Conservation (phyloP, 1,140 invertebrate species). For the Scaptomyza pallida region DNA sequence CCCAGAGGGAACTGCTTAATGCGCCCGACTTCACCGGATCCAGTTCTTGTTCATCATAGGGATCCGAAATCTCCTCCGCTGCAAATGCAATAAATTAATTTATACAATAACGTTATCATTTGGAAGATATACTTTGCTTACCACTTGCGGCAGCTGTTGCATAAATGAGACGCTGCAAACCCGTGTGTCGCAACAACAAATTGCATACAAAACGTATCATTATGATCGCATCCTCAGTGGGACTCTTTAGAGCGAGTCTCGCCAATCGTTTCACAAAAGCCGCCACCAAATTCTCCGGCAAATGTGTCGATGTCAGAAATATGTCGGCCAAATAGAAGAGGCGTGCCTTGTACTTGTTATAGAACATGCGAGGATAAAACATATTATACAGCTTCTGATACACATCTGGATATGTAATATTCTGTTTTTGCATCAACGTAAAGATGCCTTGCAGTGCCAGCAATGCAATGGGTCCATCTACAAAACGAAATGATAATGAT, state of each 20-base stretch:
- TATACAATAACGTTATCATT: constrained; percentile 15
- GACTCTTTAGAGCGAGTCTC: constrained; percentile 91
- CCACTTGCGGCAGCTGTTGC: constrained; percentile 84
- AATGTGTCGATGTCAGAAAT: constrained; percentile 96
- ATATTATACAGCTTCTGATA: constrained; percentile 97
- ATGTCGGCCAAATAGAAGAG: constrained; percentile 94
- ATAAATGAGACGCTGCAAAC: constrained; percentile 91
- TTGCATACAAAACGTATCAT: constrained; percentile 94
- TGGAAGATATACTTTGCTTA: constrained; percentile 13
- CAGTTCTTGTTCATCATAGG: constrained; percentile 91
- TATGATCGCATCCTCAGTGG: constrained; percentile 91
- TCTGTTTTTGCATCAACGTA: constrained; percentile 94
- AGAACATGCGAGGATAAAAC: constrained; percentile 95
- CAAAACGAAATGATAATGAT: constrained; percentile 22
- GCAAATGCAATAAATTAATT: constrained; percentile 5
- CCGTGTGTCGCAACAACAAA: constrained; percentile 93
- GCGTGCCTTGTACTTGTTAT: constrained; percentile 94
- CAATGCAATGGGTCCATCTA: constrained; percentile 93
- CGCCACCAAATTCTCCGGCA: constrained; percentile 95
- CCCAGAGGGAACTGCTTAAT: constrained; percentile 95
- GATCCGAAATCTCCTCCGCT: constrained; percentile 86
- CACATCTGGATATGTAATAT: constrained; percentile 98
- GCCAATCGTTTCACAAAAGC: constrained; percentile 96
- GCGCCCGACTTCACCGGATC: constrained; percentile 92
- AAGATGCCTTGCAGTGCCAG: constrained; percentile 97